Evolutionary conservation across 2,113 vertebrate species (phyloP).

Genomic region (Circaetus gallicus): DNA sequence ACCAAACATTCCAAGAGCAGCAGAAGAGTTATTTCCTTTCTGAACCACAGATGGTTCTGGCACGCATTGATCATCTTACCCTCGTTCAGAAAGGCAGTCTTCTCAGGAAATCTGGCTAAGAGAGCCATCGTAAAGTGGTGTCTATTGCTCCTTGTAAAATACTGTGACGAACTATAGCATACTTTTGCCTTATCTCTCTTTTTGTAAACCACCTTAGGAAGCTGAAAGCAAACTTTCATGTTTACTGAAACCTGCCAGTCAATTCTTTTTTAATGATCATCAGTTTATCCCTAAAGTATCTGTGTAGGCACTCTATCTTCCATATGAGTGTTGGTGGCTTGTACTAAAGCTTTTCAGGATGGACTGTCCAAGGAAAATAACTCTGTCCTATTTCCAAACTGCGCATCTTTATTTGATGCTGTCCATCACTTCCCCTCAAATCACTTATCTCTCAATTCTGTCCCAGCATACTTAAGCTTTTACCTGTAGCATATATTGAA

Average conservation of each 20-base stretch:
- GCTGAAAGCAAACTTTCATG: neutral
- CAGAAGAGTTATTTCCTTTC: neutral
- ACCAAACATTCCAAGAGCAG: neutral
- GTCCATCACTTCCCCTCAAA: neutral
- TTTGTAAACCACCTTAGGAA: neutral
- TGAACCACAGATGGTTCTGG: neutral
- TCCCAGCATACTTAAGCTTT: neutral
- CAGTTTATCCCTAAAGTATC: neutral
- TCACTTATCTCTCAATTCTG: neutral
- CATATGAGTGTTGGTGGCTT: neutral
- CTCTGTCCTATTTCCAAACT: neutral
- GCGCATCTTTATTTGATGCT: neutral
- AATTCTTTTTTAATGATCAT: neutral
- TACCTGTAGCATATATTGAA: neutral
- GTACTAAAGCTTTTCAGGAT: neutral
- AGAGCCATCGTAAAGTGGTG: neutral
- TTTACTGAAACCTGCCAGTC: neutral
- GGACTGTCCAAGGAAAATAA: neutral
- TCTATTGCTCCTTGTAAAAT: neutral
- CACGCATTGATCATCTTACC: neutral
- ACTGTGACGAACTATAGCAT: accelerated
- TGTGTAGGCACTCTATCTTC: neutral
- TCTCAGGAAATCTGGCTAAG: neutral
- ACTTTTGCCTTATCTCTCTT: neutral
- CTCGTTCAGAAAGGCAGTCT: neutral